These are phyloP conservation scores for Agrotis puta DNA, from an alignment of 2,888 invertebrate genomes.

Conservation along the genomic window DNA sequence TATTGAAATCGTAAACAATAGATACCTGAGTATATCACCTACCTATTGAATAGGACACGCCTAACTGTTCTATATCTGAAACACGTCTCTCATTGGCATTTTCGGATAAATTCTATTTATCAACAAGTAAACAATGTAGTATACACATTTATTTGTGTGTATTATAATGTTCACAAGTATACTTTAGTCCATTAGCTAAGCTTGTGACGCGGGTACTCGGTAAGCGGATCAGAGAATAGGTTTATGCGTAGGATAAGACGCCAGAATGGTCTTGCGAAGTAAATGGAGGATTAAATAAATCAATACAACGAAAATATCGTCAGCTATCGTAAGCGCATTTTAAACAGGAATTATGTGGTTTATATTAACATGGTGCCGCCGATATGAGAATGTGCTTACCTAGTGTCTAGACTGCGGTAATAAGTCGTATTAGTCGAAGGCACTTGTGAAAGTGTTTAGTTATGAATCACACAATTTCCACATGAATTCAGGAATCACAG, in stretches of 20 bases:
- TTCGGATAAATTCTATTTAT: slow-evolving; percentile 21
- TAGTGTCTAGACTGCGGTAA: slow-evolving; percentile 62
- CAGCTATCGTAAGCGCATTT: slow-evolving; percentile 34
- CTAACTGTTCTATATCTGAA: slow-evolving; percentile 2
- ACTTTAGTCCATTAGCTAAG: slow-evolving; percentile 81
- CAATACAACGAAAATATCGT: slow-evolving; percentile 56
- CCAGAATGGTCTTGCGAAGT: slow-evolving; percentile 74
- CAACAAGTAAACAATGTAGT: slow-evolving; percentile 39
- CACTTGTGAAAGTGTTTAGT: slow-evolving; percentile 31
- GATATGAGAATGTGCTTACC: slow-evolving; percentile 56
- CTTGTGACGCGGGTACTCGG: slow-evolving; percentile 71
- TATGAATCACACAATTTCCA: slow-evolving; percentile 40
- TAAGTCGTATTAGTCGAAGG: slow-evolving; percentile 36
- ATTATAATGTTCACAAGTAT: slow-evolving; percentile 66
- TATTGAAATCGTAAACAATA: slow-evolving; percentile 59
- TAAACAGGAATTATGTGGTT: slow-evolving; percentile 35
- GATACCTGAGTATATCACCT: slow-evolving; percentile 27
- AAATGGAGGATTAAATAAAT: slow-evolving; percentile 70
- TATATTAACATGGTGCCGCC: slow-evolving; percentile 15
- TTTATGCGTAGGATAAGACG: slow-evolving; percentile 79
- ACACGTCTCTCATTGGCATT: not conserved
- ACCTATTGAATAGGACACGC: slow-evolving; percentile 15
- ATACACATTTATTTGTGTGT: slow-evolving; percentile 51
- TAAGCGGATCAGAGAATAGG: slow-evolving; percentile 81
- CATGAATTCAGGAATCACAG: slow-evolving; percentile 66